phyloP scores from a whole-genome alignment of 1,140 invertebrate genomes.

The Conus betulinus region DNA sequence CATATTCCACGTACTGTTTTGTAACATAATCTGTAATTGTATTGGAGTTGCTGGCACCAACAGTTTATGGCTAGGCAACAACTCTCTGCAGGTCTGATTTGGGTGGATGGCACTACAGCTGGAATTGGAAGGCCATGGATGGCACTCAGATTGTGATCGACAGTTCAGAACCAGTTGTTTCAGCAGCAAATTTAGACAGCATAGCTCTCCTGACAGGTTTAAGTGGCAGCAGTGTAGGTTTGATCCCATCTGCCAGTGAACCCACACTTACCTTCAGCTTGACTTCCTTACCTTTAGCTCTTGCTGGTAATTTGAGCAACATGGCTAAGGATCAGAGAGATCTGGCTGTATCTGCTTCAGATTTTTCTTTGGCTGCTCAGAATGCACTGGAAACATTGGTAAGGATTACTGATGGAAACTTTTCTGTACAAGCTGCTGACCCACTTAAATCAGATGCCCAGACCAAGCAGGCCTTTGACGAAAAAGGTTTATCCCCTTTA shows the following conservation, averaged over 20 bases:
- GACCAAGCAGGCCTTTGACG: conserved; percentile 43
- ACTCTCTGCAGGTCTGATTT: neutral
- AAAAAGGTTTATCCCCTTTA: conserved; percentile 68
- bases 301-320: conserved; percentile 29
- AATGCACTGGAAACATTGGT: conserved; percentile 34
- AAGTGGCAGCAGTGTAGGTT: neutral
- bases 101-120: neutral
- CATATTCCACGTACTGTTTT: neutral
- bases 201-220: conserved; percentile 24
- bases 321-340: conserved; percentile 41
- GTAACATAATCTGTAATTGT: neutral
- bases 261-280: conserved; percentile 28
- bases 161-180: conserved; percentile 26
- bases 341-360: conserved; percentile 26
- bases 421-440: conserved; percentile 41
- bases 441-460: conserved; percentile 27
- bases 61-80: conserved; percentile 4
- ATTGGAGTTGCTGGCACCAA: neutral
- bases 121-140: conserved; percentile 29
- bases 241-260: conserved; percentile 21
- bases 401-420: conserved; percentile 44
- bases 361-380: conserved; percentile 23
- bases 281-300: conserved; percentile 19
- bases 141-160: conserved; percentile 29
- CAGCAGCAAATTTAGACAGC: conserved; percentile 19